phyloP scores from a whole-genome alignment of 2,888 invertebrate genomes.

The Uloborus plumipes region DNA sequence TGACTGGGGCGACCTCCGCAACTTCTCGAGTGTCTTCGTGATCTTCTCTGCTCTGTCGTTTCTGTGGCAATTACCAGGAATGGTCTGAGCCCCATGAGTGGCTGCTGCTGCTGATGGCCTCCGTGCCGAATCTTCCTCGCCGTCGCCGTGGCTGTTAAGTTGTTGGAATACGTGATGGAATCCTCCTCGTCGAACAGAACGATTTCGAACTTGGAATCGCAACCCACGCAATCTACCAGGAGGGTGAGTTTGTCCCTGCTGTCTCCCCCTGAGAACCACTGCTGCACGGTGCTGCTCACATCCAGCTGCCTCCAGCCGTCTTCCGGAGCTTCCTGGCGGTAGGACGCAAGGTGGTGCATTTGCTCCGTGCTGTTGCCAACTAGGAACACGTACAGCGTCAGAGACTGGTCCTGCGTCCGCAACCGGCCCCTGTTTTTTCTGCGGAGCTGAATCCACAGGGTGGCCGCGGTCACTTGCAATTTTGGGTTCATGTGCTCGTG shows the following conservation, averaged over 20 bases:
- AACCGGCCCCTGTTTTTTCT: slow-evolving; percentile 68
- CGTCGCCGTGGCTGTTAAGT: slow-evolving; percentile 67
- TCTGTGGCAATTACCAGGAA: slow-evolving; percentile 87
- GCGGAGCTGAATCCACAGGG: slow-evolving; percentile 82
- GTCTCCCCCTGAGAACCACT: slow-evolving; percentile 76
- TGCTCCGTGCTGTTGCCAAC: slow-evolving; percentile 71
- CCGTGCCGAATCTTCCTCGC: slow-evolving; percentile 42
- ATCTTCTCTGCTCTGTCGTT: slow-evolving; percentile 79
- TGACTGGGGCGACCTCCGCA: slow-evolving; percentile 77
- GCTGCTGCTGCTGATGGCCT: slow-evolving; percentile 24
- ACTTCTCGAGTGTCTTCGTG: slow-evolving; percentile 86
- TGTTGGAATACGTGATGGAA: slow-evolving; percentile 67
- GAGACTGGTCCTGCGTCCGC: slow-evolving; percentile 71
- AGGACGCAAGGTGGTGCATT: slow-evolving; percentile 76
- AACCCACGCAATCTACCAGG: slow-evolving; percentile 76
- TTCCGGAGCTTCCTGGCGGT: slow-evolving; percentile 77
- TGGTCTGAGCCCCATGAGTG: slow-evolving; percentile 77
- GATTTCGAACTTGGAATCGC: slow-evolving; percentile 69
- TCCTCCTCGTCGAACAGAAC: slow-evolving; percentile 71
- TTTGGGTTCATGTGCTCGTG: slow-evolving; percentile 74
- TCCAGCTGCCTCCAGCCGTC: slow-evolving; percentile 91
- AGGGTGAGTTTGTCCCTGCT: slow-evolving; percentile 78
- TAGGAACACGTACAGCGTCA: slow-evolving; percentile 82
- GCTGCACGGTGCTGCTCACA: slow-evolving; percentile 82
- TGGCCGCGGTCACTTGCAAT: slow-evolving; percentile 82